Evolutionary conservation across 2,797 vertebrate species (phyloP), one percentile per base, ranked within the genome.

Genomic region (Glossophaga mutica): DNA sequence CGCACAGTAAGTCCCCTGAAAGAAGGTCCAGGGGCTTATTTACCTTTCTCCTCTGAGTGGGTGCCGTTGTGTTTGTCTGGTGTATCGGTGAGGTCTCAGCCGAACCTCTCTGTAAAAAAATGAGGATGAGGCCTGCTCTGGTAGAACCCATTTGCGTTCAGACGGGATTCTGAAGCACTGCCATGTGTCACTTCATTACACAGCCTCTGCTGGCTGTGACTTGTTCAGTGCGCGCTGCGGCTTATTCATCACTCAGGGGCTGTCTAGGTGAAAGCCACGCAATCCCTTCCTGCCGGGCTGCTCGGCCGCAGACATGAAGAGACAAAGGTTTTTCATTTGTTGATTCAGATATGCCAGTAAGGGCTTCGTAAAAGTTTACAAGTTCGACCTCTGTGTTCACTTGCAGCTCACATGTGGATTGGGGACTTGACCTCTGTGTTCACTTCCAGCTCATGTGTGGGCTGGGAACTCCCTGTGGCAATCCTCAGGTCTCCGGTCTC

Each of bases 161-260:
- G 86, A 62, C 77, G 78, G 94, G 59, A 42, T 87, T 92, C 91
- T 67, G 88, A 88, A 94, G 50, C 42, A 3, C 5, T 55, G 90
- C 95, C 95, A 48, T 52, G 4, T 87, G 94, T 94, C 96, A 92
- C 95, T 94, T 95, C 39, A 81, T 78, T n/a, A 42, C 3, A 5
- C 79, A 10, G 59, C 37, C 74, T 84, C 73, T 50, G 90, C 93
- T n/a, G 78, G 86, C 86, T 29, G 50, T 73, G 22, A 77, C 94
- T 87, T 89, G 86, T 87, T 92, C 67, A 24, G 83, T 29, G 78
- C 82, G 57, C 94, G 44, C n/a, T 55, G 34, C 85, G 57, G 92
- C 93, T 3, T 55, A 91, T 70, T 90, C 52, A 26, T 91, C 37
- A 21, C 92, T 86, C 32, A 76, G 96, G 87, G 68, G 78, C 92